Percentiles rank a stretch among this genome's conserved stretches.
These are phyloP conservation scores for Acrobeloides nanus DNA, from an alignment of 2,888 invertebrate species.

Conservation along the genomic window DNA sequence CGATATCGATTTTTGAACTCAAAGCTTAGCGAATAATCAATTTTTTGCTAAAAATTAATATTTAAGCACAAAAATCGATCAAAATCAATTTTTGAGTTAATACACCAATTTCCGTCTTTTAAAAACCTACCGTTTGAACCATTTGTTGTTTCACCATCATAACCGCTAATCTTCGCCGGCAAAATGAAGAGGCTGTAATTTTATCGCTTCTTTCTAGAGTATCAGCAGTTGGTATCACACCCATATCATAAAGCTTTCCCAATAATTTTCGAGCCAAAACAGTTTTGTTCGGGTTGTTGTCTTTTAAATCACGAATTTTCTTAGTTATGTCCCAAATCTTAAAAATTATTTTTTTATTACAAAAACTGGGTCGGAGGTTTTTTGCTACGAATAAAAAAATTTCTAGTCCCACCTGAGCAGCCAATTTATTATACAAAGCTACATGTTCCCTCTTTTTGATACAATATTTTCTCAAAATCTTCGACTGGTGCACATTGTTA, in stretches of 20 bases:
- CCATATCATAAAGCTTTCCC: slow-evolving; percentile 78
- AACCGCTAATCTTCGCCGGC: slow-evolving; percentile 78
- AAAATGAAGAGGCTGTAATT: slow-evolving; percentile 76
- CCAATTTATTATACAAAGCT: slow-evolving; percentile 84
- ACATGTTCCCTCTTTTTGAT: slow-evolving; percentile 92
- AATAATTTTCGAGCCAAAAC: slow-evolving; percentile 74
- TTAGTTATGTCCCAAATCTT: slow-evolving; percentile 72
- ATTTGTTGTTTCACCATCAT: slow-evolving; percentile 81
- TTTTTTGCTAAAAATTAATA: no score
- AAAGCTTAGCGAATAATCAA: no score
- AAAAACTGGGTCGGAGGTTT: no score
- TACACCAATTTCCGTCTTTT: no score
- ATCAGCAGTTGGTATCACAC: slow-evolving; percentile 76
- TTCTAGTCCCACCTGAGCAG: slow-evolving; percentile 67
- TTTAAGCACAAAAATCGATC: no score
- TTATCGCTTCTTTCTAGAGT: slow-evolving; percentile 73
- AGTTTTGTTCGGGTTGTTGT: slow-evolving; percentile 72
- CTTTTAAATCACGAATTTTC: slow-evolving; percentile 79
- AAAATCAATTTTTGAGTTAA: no score
- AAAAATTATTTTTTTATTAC: no score
- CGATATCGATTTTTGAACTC: no score
- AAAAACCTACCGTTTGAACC: slow-evolving; percentile 64
- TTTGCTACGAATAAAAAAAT: no score
- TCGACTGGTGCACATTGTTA: slow-evolving; percentile 83
- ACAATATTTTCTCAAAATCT: slow-evolving; percentile 76